These are phyloP conservation scores for Melipona quadrifasciata DNA, from an alignment of 1,140 invertebrate species.

Conservation along the genomic window DNA sequence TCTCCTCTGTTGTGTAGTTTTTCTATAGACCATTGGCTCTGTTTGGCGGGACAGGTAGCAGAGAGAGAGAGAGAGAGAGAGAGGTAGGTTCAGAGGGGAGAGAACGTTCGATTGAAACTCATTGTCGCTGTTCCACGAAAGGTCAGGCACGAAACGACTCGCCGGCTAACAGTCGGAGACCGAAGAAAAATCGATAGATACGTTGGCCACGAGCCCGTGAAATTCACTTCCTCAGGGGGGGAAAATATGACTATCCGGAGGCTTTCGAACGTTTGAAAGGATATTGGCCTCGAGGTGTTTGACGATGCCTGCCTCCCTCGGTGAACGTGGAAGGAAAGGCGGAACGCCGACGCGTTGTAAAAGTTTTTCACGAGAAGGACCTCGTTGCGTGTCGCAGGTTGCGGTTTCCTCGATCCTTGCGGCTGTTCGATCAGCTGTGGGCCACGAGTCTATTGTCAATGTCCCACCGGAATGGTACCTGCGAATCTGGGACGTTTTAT, in stretches of 20 bases:
- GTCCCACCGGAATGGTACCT: background rate
- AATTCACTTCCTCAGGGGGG: conserved; percentile 13
- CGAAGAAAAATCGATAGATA: conserved; percentile 70
- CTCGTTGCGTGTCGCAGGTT: background rate
- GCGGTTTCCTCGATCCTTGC: background rate
- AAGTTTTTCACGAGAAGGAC: background rate
- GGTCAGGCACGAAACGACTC: conserved; percentile 28
- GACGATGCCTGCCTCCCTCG: no score
- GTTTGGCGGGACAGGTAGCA: conserved; percentile 7
- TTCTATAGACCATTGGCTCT: background rate
- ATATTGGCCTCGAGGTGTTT: background rate
- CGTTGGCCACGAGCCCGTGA: conserved; percentile 59
- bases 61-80: background rate
- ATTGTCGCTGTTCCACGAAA: conserved; percentile 32
- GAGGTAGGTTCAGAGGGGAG: background rate
- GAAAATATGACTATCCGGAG: no score
- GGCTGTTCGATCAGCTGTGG: conserved; percentile 9
- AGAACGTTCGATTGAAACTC: conserved; percentile 1
- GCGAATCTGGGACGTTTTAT: background rate
- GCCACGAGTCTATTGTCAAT: background rate
- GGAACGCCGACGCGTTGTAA: background rate
- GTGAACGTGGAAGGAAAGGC: background rate
- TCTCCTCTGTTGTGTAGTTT: background rate
- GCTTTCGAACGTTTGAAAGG: conserved; percentile 19
- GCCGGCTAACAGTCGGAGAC: conserved; percentile 10